Evolutionary conservation across 2,113 vertebrate genomes (phyloP).

Genomic region (Gymnorhina tibicen): DNA sequence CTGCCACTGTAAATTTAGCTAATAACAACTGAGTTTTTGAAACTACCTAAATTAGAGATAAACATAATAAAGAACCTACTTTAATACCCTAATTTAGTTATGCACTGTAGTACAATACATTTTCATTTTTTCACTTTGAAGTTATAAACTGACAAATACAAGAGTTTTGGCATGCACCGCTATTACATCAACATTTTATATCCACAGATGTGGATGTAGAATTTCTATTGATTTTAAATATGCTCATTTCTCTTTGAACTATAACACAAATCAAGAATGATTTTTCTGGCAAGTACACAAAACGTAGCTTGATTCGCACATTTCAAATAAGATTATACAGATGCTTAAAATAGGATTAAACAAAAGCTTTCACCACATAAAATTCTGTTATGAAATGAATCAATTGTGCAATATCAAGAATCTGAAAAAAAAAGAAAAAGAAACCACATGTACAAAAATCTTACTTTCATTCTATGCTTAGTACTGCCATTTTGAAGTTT

Average conservation of each 20-base stretch:
- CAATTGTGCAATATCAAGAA: neutral
- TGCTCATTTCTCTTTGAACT: neutral
- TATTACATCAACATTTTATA: neutral
- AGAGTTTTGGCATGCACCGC: neutral
- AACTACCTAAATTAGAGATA: constrained; percentile 31
- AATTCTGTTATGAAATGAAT: neutral
- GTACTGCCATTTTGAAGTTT: neutral
- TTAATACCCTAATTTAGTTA: neutral
- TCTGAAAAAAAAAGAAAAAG: neutral
- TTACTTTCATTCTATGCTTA: neutral
- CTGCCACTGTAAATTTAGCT: constrained; percentile 51
- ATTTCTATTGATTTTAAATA: neutral
- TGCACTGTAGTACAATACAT: neutral
- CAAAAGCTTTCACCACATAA: neutral
- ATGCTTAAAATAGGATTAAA: neutral
- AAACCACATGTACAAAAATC: neutral
- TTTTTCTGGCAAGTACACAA: neutral
- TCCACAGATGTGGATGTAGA: neutral
- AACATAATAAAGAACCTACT: constrained; percentile 18
- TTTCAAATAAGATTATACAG: neutral
- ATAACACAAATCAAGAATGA: neutral
- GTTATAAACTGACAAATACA: neutral
- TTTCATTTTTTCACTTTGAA: neutral
- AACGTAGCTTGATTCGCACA: neutral
- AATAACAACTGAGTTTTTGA: constrained; percentile 29